Evolutionary conservation across 2,113 vertebrate genomes (phyloP).

Genomic region (Catharus minimus): DNA sequence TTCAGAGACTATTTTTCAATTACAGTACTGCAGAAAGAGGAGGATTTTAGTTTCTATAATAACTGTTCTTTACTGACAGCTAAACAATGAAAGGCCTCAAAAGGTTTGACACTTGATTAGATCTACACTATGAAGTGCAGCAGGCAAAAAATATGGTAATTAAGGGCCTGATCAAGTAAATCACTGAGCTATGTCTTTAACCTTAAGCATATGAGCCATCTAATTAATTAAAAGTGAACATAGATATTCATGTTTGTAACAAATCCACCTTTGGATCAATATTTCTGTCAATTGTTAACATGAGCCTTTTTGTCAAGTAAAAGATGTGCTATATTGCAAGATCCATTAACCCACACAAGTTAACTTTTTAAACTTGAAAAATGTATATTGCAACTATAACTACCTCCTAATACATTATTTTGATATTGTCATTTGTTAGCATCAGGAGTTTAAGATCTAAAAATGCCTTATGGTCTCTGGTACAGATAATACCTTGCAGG

Average conservation of each 20-base stretch:
- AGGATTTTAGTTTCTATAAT: slow-evolving; percentile 61
- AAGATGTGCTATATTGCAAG: neutral
- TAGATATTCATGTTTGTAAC: neutral
- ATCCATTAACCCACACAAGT: neutral
- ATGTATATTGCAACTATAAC: neutral
- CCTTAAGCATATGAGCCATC: slow-evolving; percentile 25
- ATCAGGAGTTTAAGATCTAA: neutral
- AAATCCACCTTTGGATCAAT: neutral
- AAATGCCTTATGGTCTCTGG: neutral
- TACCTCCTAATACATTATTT: neutral
- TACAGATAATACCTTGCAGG: neutral
- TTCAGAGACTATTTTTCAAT: slow-evolving; percentile 57
- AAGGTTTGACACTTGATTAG: slow-evolving; percentile 68
- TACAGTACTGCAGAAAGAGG: slow-evolving; percentile 59
- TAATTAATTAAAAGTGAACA: slow-evolving; percentile 1
- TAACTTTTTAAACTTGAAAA: neutral
- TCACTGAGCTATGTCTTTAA: slow-evolving; percentile 16
- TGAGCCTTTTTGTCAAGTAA: neutral
- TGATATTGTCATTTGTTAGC: neutral
- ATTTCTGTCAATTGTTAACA: neutral
- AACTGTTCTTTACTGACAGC: slow-evolving; percentile 59
- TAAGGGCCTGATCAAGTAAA: slow-evolving; percentile 46
- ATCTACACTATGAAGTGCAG: slow-evolving; percentile 37
- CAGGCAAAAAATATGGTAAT: slow-evolving; percentile 55
- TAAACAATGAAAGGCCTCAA: slow-evolving; percentile 65